Conservation (phyloP, 2,797 vertebrate genomes). For the Huso huso region DNA sequence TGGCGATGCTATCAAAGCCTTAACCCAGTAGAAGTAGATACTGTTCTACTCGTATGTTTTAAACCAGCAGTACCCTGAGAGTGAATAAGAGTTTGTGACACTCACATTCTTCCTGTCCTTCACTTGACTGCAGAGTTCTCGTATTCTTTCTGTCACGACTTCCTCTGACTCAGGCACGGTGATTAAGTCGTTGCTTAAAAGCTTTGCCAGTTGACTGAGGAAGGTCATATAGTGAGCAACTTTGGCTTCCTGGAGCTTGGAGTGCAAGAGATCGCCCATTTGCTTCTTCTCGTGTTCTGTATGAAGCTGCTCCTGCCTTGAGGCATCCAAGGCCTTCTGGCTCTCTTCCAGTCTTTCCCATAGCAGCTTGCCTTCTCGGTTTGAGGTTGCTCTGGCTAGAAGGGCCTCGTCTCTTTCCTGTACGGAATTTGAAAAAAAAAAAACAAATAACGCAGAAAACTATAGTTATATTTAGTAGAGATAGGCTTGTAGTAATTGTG, state of each 20-base stretch:
- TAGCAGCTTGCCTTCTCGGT: slow-evolving; percentile 27
- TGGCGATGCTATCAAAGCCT: too few species aligned
- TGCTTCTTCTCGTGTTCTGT: slow-evolving; percentile 17
- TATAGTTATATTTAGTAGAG: background rate
- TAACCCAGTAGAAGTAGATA: too few species aligned
- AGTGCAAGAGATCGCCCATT: slow-evolving; percentile 17
- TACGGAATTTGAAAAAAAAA: background rate
- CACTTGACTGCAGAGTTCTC: slow-evolving; percentile 17
- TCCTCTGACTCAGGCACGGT: slow-evolving; percentile 23
- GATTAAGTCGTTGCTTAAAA: slow-evolving; percentile 27
- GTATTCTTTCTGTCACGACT: slow-evolving; percentile 20
- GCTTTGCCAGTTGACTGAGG: slow-evolving; percentile 21
- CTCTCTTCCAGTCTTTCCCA: slow-evolving; percentile 25
- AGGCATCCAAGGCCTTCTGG: slow-evolving; percentile 31
- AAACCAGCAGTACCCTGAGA: background rate
- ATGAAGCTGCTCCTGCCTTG: slow-evolving; percentile 27
- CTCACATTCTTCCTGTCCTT: background rate
- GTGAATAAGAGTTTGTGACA: background rate
- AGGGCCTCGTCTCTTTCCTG: slow-evolving; percentile 31
- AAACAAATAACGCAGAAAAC: background rate
- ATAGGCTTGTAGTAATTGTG: background rate
- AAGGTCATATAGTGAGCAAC: slow-evolving; percentile 13
- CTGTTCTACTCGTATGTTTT: too few species aligned
- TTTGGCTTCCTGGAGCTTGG: background rate
- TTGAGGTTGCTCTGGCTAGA: slow-evolving; percentile 21